A percentile compares a stretch with the other conserved stretches of the same genome.
Evolutionary conservation across 2,113 vertebrate species (phyloP).

Genomic region (Motacilla alba): DNA sequence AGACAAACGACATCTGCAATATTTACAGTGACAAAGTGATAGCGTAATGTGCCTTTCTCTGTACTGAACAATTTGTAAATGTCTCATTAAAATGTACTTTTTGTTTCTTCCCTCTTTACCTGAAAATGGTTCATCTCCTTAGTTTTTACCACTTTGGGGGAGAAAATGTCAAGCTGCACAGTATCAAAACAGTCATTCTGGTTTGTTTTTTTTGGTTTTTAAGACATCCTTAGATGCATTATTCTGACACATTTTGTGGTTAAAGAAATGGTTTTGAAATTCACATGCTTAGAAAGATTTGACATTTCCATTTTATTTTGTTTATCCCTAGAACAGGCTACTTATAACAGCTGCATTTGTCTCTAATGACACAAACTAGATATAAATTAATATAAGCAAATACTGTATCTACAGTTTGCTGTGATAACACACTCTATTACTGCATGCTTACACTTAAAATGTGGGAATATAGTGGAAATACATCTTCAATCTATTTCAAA

Average conservation of each 20-base stretch:
- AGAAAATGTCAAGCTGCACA: slow-evolving; percentile 44
- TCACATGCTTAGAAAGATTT: not conserved
- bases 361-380: not conserved
- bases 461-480: not conserved
- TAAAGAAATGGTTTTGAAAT: not conserved
- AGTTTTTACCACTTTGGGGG: not conserved
- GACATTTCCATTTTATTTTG: not conserved
- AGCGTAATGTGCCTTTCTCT: not conserved
- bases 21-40: slow-evolving; percentile 59
- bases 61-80: slow-evolving; percentile 60
- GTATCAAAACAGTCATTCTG: not conserved
- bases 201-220: not conserved
- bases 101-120: slow-evolving; percentile 42
- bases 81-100: slow-evolving; percentile 67
- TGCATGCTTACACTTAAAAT: not conserved
- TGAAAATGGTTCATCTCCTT: slow-evolving; percentile 23
- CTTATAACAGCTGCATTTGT: not conserved
- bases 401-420: not conserved
- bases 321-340: not conserved
- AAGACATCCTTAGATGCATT: not conserved
- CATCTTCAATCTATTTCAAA: not conserved
- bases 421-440: not conserved
- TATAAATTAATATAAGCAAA: not conserved
- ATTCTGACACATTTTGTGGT: not conserved
- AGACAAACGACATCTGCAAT: slow-evolving; percentile 35